phyloP scores from a whole-genome alignment of 1,140 invertebrate genomes.

The Meloidogyne hapla region DNA sequence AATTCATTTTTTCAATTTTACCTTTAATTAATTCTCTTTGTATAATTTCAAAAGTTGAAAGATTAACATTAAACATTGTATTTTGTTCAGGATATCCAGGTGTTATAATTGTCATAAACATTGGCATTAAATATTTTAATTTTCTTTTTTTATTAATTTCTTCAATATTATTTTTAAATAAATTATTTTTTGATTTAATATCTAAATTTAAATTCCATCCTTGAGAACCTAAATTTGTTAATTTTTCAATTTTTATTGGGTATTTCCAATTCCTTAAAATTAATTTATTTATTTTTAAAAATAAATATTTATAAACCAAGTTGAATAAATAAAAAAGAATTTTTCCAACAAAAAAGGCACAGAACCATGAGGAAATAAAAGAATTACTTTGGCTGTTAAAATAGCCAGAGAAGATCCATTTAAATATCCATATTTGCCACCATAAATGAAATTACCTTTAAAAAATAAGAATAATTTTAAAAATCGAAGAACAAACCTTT shows the following conservation, averaged over 20 bases:
- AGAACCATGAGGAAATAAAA: conserved; percentile 8
- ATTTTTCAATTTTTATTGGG: conserved; percentile 1
- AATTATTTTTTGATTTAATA: no score
- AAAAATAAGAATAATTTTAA: neutral
- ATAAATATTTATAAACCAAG: neutral
- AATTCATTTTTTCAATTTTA: neutral
- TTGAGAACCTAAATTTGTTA: neutral
- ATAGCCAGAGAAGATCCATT: neutral
- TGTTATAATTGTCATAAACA: conserved; percentile 19
- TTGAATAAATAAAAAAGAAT: conserved; percentile 15
- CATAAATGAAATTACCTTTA: conserved; percentile 10
- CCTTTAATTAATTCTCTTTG: neutral
- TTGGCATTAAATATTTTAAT: neutral
- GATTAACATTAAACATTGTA: conserved; percentile 8
- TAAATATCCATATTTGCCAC: conserved; percentile 8
- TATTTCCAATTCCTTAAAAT: neutral
- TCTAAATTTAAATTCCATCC: neutral
- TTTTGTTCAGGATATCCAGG: conserved; percentile 9
- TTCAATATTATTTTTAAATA: no score
- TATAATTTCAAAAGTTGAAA: neutral
- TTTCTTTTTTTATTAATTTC: no score
- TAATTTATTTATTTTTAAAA: neutral
- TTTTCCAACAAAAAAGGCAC: conserved; percentile 17
- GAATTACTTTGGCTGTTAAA: conserved; percentile 11
- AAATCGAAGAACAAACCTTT: no score